phyloP scores from a whole-genome alignment of 1,140 invertebrate species.

The Pachyrhynchus sulphureomaculatus region DNA sequence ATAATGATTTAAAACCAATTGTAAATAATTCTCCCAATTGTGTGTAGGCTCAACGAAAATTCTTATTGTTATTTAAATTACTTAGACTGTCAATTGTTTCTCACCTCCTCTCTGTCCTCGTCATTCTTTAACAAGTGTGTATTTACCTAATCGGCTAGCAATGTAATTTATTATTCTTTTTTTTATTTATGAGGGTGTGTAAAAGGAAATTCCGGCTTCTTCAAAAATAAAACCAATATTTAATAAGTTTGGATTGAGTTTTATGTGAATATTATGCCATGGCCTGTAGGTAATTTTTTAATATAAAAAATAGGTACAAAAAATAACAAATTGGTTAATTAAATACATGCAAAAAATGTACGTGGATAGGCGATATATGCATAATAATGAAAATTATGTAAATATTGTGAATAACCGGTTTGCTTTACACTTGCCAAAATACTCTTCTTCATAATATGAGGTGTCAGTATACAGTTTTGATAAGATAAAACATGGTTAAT shows the following conservation, averaged over 20 bases:
- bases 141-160: not conserved
- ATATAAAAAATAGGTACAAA: too few relatives aligned
- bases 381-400: slow-evolving; percentile 23
- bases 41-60: slow-evolving; percentile 18
- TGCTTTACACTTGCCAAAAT: slow-evolving; percentile 26
- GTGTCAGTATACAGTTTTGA: slow-evolving; percentile 3
- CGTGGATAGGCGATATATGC: too few relatives aligned
- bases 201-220: too few relatives aligned
- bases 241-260: too few relatives aligned
- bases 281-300: too few relatives aligned
- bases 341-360: too few relatives aligned
- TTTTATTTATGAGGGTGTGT: too few relatives aligned
- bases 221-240: too few relatives aligned
- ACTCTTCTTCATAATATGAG: not conserved
- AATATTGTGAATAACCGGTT: slow-evolving; percentile 26
- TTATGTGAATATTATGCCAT: too few relatives aligned
- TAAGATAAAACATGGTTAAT: slow-evolving; percentile 24
- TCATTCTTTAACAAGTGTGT: not conserved
- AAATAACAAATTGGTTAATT: too few relatives aligned
- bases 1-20: slow-evolving; percentile 17
- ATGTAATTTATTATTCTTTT: too few relatives aligned
- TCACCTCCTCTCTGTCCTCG: not conserved
- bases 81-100: slow-evolving; percentile 4
- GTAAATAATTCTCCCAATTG: slow-evolving; percentile 21
- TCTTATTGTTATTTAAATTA: slow-evolving; percentile 14